phyloP scores from a whole-genome alignment of 2,888 invertebrate genomes.

The Octonoba sinensis region DNA sequence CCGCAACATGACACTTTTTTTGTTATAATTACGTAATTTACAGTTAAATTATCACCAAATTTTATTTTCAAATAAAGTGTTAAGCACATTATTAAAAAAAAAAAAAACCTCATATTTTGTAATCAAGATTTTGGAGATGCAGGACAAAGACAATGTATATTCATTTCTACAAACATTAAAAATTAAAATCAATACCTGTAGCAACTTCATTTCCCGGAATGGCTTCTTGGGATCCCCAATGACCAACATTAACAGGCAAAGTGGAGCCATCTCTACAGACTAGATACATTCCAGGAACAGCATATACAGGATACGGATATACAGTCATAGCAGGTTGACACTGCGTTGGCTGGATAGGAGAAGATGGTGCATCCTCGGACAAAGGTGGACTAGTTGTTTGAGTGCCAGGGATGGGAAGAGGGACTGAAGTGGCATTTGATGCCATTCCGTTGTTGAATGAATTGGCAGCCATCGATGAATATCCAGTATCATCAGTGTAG shows the following conservation, averaged over 20 bases:
- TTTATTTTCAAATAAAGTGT: no score
- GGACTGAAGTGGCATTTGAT: constrained; percentile 28
- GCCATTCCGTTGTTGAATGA: constrained; percentile 12
- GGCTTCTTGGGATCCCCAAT: constrained; percentile 34
- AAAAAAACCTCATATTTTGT: no score
- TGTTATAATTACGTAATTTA: no score
- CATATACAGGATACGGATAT: constrained; percentile 50
- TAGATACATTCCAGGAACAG: constrained; percentile 49
- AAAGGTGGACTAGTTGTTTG: constrained; percentile 6
- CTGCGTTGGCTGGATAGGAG: constrained; percentile 12
- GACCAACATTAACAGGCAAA: constrained; percentile 38
- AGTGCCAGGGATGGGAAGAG: constrained; percentile 39
- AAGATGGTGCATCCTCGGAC: not conserved
- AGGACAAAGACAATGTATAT: no score
- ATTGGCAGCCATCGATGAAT: constrained; percentile 11
- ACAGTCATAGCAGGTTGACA: constrained; percentile 37
- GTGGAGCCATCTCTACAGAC: constrained; percentile 49
- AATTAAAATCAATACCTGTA: constrained; percentile 15
- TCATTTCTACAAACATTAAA: no score
- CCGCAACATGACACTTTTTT: no score
- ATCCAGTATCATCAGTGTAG: constrained; percentile 25
- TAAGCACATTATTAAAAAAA: no score
- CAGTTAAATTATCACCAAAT: no score
- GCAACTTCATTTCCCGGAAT: constrained; percentile 27
- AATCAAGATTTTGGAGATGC: no score